Percentiles rank a stretch among this genome's conserved stretches.
These are phyloP conservation scores for Aphelocoma californica DNA, from an alignment of 2,797 vertebrate species.

Conservation along the genomic window DNA sequence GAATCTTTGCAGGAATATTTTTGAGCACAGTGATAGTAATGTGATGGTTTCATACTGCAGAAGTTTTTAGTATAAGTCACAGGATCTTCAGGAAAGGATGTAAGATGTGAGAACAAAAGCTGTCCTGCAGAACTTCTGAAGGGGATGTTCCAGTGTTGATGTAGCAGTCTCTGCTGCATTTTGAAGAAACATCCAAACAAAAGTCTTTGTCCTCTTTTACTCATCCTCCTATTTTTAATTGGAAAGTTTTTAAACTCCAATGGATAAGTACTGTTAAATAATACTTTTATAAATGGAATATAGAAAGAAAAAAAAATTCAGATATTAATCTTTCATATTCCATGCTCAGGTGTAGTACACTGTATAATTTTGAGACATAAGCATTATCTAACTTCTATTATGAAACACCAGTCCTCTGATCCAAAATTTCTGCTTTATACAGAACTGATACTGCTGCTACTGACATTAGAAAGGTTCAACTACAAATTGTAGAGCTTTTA, in stretches of 20 bases:
- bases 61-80: not conserved
- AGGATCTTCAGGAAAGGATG: not conserved
- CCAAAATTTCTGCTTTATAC: not conserved
- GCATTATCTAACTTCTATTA: not conserved
- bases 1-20: not conserved
- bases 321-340: not conserved
- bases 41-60: not conserved
- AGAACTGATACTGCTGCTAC: not conserved
- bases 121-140: not conserved
- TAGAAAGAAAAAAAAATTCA: not conserved
- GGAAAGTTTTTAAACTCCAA: not conserved
- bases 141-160: not conserved
- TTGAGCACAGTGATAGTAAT: not conserved
- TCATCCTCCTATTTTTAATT: not conserved
- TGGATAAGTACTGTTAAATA: not conserved
- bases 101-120: not conserved
- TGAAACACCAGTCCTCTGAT: not conserved
- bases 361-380: accelerated
- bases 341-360: not conserved
- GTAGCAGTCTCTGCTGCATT: not conserved
- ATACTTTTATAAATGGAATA: not conserved
- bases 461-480: not conserved
- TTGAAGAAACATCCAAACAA: not conserved
- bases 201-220: not conserved
- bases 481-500: not conserved